These are phyloP conservation scores for Astreopora myriophthalma DNA, from an alignment of 64 coral and sea anemone genomes.

Conservation along the genomic window DNA sequence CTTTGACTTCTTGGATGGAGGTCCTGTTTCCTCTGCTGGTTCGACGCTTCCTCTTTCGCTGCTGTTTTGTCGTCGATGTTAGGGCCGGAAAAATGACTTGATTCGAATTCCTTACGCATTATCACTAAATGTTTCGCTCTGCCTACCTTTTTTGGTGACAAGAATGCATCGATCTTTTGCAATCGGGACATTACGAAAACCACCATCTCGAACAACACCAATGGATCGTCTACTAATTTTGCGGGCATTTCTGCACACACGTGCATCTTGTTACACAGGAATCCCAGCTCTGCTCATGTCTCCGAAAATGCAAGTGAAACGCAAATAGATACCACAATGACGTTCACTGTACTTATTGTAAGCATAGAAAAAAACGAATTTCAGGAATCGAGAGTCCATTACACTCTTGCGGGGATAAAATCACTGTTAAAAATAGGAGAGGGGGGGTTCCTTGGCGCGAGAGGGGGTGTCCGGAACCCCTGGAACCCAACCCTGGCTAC, in stretches of 20 bases:
- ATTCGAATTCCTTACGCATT: too few species aligned
- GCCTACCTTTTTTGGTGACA: constrained; percentile 5
- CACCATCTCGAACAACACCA: constrained; percentile 36
- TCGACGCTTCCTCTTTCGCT: background rate
- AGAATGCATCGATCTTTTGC: constrained; percentile 42
- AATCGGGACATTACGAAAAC: constrained; percentile 33
- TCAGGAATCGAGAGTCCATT: too few species aligned
- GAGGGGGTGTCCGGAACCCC: too few species aligned
- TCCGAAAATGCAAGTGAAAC: constrained; percentile 16
- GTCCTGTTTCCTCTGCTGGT: constrained; percentile 48
- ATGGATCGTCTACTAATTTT: constrained; percentile 24
- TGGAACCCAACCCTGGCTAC: too few species aligned
- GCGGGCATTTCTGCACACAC: constrained; percentile 13
- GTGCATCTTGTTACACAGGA: background rate
- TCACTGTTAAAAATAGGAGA: too few species aligned
- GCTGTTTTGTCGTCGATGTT: background rate
- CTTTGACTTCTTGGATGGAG: constrained; percentile 50
- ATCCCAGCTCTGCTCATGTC: constrained; percentile 30
- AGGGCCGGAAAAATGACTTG: too few species aligned
- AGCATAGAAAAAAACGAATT: too few species aligned
- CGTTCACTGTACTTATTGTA: too few species aligned
- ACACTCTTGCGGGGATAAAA: too few species aligned
- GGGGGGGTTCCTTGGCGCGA: too few species aligned
- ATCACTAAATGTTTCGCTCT: background rate
- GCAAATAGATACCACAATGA: too few species aligned